These are phyloP conservation scores for Tautogolabrus adspersus DNA, from an alignment of 2,113 vertebrate species.

Conservation along the genomic window DNA sequence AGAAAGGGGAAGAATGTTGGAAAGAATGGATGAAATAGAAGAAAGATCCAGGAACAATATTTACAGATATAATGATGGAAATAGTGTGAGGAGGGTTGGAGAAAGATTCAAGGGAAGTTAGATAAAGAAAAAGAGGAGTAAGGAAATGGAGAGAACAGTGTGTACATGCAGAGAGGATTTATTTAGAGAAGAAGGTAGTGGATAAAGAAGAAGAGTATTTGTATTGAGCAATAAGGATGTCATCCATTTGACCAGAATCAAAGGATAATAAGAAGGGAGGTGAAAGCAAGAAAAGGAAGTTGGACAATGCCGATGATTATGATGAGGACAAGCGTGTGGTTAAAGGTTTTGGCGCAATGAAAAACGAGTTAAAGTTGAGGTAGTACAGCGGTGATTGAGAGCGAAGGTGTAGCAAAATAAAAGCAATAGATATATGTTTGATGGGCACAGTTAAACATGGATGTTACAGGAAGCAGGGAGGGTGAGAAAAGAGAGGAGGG, in stretches of 20 bases:
- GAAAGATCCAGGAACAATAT: conserved; percentile 18
- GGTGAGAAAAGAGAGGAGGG: conserved; percentile 69
- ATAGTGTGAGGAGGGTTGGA: conserved; percentile 32
- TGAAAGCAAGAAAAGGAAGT: conserved; percentile 20
- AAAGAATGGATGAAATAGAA: conserved; percentile 21
- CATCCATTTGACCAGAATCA: conserved; percentile 53
- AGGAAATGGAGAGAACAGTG: conserved; percentile 30
- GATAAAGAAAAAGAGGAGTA: conserved; percentile 32
- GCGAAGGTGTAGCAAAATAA: conserved; percentile 2
- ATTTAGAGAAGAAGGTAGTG: conserved; percentile 22
- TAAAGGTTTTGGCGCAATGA: conserved; percentile 28
- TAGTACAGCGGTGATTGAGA: background rate
- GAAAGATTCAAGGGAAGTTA: conserved; percentile 25
- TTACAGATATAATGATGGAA: conserved; percentile 24
- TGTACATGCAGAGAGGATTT: conserved; percentile 23
- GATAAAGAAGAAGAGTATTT: conserved; percentile 35
- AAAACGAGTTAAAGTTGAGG: background rate
- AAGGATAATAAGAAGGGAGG: conserved; percentile 33
- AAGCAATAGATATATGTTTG: conserved; percentile 4
- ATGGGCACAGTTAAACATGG: conserved; percentile 28
- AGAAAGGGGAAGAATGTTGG: background rate
- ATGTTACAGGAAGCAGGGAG: conserved; percentile 70
- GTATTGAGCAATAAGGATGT: conserved; percentile 43
- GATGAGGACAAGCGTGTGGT: background rate
- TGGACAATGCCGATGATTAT: conserved; percentile 1